phyloP scores from a whole-genome alignment of 2,113 vertebrate species.

The Alosa alosa region DNA sequence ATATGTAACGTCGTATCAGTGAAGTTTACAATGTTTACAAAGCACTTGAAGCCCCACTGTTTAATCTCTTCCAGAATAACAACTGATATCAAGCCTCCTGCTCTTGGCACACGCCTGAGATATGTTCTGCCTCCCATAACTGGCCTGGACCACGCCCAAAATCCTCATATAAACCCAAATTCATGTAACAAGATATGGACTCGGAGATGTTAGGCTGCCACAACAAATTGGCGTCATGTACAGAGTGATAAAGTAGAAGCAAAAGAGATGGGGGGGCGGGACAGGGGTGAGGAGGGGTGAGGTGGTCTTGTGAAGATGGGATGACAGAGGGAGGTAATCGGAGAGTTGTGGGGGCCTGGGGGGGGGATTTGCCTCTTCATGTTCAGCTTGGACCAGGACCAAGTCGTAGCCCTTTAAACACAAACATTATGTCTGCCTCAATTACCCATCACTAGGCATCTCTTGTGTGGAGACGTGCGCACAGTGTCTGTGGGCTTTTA shows the following conservation, averaged over 20 bases:
- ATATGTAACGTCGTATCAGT: not conserved
- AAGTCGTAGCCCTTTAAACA: slow-evolving; percentile 62
- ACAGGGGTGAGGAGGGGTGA: slow-evolving; percentile 42
- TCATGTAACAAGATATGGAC: slow-evolving; percentile 75
- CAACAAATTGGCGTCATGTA: slow-evolving; percentile 74
- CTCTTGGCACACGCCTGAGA: slow-evolving; percentile 56
- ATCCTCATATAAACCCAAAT: slow-evolving; percentile 65
- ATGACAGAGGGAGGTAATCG: slow-evolving; percentile 67
- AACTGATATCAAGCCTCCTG: slow-evolving; percentile 63
- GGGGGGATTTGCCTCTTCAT: slow-evolving; percentile 64
- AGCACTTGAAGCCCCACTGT: slow-evolving; percentile 54
- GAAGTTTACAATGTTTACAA: slow-evolving; percentile 58
- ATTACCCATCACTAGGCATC: slow-evolving; percentile 59
- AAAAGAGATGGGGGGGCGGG: slow-evolving; percentile 17
- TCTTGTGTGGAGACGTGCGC: slow-evolving; percentile 39
- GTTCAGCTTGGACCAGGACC: slow-evolving; percentile 63
- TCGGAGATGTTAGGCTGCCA: slow-evolving; percentile 69
- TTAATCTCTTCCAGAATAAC: slow-evolving; percentile 66
- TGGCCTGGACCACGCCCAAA: slow-evolving; percentile 67
- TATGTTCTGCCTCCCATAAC: slow-evolving; percentile 59
- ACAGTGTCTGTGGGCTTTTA: slow-evolving; percentile 10
- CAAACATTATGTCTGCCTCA: slow-evolving; percentile 69
- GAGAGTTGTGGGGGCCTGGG: slow-evolving; percentile 64
- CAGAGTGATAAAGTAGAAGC: slow-evolving; percentile 52
- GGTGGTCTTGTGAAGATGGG: slow-evolving; percentile 58